phyloP scores from a whole-genome alignment of 2,888 invertebrate species.

The Lepidonotus clava region DNA sequence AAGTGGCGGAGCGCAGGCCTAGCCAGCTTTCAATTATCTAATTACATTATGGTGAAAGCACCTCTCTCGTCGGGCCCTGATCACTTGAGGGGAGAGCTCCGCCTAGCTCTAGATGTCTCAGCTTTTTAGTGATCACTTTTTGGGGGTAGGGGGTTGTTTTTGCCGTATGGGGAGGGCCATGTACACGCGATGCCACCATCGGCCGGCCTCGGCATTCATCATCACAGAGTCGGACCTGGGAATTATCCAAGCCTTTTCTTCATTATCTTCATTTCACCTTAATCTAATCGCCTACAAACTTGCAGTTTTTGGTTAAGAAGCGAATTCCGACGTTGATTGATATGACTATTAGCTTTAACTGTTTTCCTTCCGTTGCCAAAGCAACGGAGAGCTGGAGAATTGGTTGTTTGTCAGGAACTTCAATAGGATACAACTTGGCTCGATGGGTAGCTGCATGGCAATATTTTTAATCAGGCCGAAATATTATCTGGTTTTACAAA shows the following conservation, averaged over 20 bases:
- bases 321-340: slow-evolving; percentile 14
- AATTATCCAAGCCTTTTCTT: not conserved
- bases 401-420: slow-evolving; percentile 4
- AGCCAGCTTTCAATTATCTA: slow-evolving; percentile 12
- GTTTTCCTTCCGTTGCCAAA: slow-evolving; percentile 24
- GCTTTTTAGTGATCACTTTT: too few species aligned
- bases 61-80: not conserved
- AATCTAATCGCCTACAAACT: slow-evolving; percentile 34
- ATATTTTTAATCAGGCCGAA: too few species aligned
- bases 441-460: too few species aligned
- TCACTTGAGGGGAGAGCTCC: not conserved
- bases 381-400: not conserved
- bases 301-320: not conserved
- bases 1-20: not conserved
- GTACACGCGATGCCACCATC: not conserved
- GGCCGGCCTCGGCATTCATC: not conserved
- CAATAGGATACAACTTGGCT: not conserved
- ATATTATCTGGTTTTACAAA: not conserved
- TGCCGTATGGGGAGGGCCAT: not conserved
- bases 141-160: too few species aligned
- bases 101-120: not conserved
- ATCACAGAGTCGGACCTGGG: not conserved
- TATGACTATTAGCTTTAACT: slow-evolving; percentile 42
- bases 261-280: slow-evolving; percentile 19
- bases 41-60: not conserved